Conservation (phyloP, 2,888 invertebrate genomes). For the Clanis bilineata region DNA sequence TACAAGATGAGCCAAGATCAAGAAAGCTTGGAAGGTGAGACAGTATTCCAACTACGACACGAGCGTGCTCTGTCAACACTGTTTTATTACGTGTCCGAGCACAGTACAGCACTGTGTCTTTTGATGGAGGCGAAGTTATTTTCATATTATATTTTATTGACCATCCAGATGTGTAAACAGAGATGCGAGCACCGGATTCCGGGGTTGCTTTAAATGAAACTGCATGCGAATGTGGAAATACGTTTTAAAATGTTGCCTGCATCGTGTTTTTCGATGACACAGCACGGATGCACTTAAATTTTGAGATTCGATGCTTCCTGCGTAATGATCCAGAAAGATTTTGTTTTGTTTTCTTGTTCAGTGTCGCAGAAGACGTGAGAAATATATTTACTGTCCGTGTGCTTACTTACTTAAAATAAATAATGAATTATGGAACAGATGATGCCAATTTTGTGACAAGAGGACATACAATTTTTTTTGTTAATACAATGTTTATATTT, state of each 20-base stretch:
- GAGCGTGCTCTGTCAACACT: conserved; percentile 23
- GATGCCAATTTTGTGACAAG: not conserved
- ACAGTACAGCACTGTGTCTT: conserved; percentile 12
- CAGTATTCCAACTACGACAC: not conserved
- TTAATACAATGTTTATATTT: too few relatives aligned
- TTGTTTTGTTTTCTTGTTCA: conserved; percentile 24
- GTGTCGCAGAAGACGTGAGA: conserved; percentile 21
- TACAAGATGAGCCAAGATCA: conserved; percentile 42
- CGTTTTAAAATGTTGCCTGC: conserved; percentile 34
- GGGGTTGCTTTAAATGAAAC: conserved; percentile 33
- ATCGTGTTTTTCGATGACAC: conserved; percentile 33
- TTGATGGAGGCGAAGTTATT: conserved; percentile 37
- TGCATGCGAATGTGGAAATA: conserved; percentile 40
- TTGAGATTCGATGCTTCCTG: conserved; percentile 14
- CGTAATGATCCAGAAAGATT: conserved; percentile 4
- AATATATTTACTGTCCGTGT: not conserved
- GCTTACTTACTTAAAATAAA: not conserved
- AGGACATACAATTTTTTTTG: not conserved
- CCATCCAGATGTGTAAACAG: conserved; percentile 71
- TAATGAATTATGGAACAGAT: too few relatives aligned
- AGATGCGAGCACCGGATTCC: conserved; percentile 46
- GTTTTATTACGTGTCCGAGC: conserved; percentile 13
- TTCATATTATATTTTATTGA: conserved; percentile 58
- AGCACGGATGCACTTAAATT: conserved; percentile 33
- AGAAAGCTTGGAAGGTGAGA: conserved; percentile 54